Base-by-base conservation (phyloP, 2,888 invertebrate species). In the Drosophila suboccidentalis region DNA sequence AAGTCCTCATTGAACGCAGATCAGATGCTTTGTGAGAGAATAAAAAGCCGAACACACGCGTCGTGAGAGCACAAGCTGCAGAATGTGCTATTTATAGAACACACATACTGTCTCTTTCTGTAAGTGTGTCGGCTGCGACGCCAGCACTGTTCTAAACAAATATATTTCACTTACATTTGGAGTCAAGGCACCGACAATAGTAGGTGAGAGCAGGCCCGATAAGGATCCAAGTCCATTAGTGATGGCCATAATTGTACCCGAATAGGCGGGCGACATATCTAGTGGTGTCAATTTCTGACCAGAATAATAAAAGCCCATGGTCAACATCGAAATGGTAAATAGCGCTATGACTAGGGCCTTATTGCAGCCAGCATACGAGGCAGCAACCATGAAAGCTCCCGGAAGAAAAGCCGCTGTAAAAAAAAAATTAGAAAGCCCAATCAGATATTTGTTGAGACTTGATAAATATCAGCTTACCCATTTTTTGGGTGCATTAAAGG, bases 271-370 rank as follows among this genome's bases (percentile, higher is more conserved):
- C 84, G 94, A 94, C 61, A 95, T 91, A 84, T 95, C 95, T 41
- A 95, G 86, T 0, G 95, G 94, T 78, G 95, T 94, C 29, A 95
- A 94, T 91, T 95, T 95, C 94, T 95, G 94, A 5, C 91, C 90
- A 36, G 95, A 94, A 87, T 95, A 96, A 91, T 95, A 95, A 0
- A 95, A 94, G 4, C 95, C 95, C 95, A 95, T 95, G 61, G 94
- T 93, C 1, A 94, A 94, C 95, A 95, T 95, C 17, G 94, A 93
- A 0, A 94, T 91, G 0, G 94, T 94, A 85, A 95, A 95, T 0
- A 95, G 90, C 3, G 93, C 91, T 0, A 95, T 94, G 0, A 95
- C 95, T 0, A 94, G 81, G 0, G 92, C 83, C 2, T 94, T 92
- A 87, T 95, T 92, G 85, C 95, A 95, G 0, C 95, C 95, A 15